phyloP scores from a whole-genome alignment of 2,113 vertebrate species.

The Apteryx mantelli region DNA sequence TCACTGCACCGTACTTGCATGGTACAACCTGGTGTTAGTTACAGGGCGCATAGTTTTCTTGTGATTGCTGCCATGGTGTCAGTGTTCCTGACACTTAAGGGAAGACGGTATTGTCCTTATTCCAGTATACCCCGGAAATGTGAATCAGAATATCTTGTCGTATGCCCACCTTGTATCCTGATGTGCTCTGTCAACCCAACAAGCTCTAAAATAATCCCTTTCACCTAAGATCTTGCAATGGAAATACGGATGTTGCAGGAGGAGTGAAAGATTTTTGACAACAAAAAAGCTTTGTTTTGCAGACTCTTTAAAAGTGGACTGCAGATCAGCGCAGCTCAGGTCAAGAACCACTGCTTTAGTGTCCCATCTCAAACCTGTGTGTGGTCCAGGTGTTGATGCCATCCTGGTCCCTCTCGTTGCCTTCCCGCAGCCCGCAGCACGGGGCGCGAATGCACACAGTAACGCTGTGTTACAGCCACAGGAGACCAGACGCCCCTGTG shows the following conservation, averaged over 20 bases:
- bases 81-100: not conserved
- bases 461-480: too few species aligned
- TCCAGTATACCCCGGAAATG: not conserved
- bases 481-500: not conserved
- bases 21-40: not conserved
- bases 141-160: not conserved
- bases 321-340: not conserved
- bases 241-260: not conserved
- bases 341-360: not conserved
- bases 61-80: too few species aligned
- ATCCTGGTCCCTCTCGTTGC: not conserved
- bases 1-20: not conserved
- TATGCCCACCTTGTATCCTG: not conserved
- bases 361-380: not conserved
- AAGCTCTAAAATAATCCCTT: not conserved
- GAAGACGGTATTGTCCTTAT: not conserved
- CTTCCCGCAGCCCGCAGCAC: not conserved
- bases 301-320: not conserved
- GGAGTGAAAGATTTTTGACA: not conserved
- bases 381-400: not conserved
- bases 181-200: not conserved
- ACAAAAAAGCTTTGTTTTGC: not conserved
- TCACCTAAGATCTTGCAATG: not conserved
- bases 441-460: not conserved
- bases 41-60: not conserved